These are phyloP conservation scores for Caenorhabditis virilis DNA, from an alignment of 2,888 invertebrate species.

Conservation along the genomic window DNA sequence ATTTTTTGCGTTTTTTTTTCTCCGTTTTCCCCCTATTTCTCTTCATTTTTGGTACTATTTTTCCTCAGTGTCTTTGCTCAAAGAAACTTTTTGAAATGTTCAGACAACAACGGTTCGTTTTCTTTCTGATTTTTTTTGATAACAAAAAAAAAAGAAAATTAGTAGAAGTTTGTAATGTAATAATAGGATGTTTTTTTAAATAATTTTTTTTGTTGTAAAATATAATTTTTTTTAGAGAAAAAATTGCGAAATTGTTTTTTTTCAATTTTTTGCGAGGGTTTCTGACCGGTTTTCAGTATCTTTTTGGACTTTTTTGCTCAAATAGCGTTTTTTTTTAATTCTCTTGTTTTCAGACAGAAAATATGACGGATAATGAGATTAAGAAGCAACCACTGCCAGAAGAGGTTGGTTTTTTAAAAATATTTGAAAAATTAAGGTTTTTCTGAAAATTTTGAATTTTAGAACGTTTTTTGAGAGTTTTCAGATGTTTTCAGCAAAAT, in stretches of 20 bases:
- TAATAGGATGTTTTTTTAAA: too few species aligned
- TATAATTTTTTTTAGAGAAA: too few species aligned
- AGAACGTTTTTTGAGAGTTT: too few species aligned
- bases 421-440: not conserved
- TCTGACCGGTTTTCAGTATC: slow-evolving; percentile 2
- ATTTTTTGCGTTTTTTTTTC: not conserved
- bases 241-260: not conserved
- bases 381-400: slow-evolving; percentile 3
- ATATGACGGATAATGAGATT: not conserved
- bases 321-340: not conserved
- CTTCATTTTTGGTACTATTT: not conserved
- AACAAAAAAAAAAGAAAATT: not conserved
- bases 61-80: not conserved
- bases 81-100: too few species aligned
- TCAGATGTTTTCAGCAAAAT: too few species aligned
- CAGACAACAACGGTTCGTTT: too few species aligned
- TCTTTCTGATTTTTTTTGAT: not conserved
- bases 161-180: not conserved
- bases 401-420: not conserved
- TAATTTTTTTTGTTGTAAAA: slow-evolving; percentile 5
- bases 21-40: not conserved
- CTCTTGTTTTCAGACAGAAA: not conserved
- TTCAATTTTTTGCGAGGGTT: slow-evolving; percentile 8
- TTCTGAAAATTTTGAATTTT: not conserved
- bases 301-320: not conserved